Evolutionary conservation across 2,888 invertebrate genomes (phyloP).

Genomic region (Andrena bucephala): DNA sequence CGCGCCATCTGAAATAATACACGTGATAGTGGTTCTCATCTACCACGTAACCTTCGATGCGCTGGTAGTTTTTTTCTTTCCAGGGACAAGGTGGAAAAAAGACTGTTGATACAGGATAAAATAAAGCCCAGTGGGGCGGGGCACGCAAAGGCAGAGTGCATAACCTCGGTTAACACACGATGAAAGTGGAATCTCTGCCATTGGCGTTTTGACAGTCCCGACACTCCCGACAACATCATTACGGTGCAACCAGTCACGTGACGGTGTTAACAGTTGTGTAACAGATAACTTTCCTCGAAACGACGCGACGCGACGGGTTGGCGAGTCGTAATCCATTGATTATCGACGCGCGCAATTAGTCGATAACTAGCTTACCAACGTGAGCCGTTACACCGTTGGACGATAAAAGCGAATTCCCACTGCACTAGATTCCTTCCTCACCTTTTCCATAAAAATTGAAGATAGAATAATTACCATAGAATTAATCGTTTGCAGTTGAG

Average conservation of each 20-base stretch:
- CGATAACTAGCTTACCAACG: slow-evolving; percentile 9
- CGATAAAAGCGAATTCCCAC: neutral
- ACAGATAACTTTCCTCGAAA: slow-evolving; percentile 28
- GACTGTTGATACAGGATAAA: neutral
- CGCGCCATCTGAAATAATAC: slow-evolving; percentile 62
- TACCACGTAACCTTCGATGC: neutral
- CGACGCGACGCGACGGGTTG: neutral
- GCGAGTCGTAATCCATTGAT: slow-evolving; percentile 3
- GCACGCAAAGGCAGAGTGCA: slow-evolving; percentile 45
- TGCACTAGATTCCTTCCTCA: neutral
- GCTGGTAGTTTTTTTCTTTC: neutral
- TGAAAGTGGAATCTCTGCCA: slow-evolving; percentile 66
- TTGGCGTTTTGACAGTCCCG: slow-evolving; percentile 61
- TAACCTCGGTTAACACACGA: slow-evolving; percentile 73
- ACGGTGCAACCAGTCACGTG: slow-evolving; percentile 30
- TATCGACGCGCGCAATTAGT: neutral
- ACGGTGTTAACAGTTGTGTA: slow-evolving; percentile 4
- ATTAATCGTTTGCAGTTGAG: neutral
- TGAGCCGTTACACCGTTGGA: neutral
- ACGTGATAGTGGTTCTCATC: neutral
- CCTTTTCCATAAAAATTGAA: neutral
- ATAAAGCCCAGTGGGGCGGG: slow-evolving; percentile 58
- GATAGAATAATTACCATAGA: neutral
- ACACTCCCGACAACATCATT: slow-evolving; percentile 46
- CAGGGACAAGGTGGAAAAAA: neutral